Percentiles rank a stretch among this genome's conserved stretches.
Evolutionary conservation across 92 coral and sea anemone species (phyloP).

Genomic region (Epizoanthus fatuus): DNA sequence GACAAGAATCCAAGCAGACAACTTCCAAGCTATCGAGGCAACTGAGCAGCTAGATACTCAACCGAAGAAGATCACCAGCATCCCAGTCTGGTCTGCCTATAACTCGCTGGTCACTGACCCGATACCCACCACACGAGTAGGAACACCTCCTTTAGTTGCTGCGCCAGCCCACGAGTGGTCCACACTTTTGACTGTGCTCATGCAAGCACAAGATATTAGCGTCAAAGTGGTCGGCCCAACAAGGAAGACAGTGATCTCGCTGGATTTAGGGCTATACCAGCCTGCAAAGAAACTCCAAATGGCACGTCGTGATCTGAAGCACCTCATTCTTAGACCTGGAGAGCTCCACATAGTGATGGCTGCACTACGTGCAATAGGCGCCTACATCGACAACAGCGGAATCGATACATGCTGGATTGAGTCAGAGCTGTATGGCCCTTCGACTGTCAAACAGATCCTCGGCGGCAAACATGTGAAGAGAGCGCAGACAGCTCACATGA

Average conservation of each 20-base stretch:
- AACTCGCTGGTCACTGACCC: constrained; percentile 53
- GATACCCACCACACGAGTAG: constrained; percentile 47
- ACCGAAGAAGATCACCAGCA: neutral
- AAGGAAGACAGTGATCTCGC: constrained; percentile 56
- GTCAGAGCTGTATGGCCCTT: constrained; percentile 53
- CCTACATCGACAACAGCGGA: constrained; percentile 54
- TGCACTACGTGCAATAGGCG: constrained; percentile 42
- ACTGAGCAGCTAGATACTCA: constrained; percentile 10
- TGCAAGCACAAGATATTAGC: constrained; percentile 48
- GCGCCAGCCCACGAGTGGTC: constrained; percentile 66
- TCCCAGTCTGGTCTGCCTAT: constrained; percentile 72
- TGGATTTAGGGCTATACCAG: constrained; percentile 52
- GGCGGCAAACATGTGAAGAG: constrained; percentile 39
- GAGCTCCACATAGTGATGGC: constrained; percentile 64
- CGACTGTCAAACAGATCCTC: constrained; percentile 52
- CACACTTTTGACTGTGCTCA: constrained; percentile 57
- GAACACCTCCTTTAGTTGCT: constrained; percentile 59
- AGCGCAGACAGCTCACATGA: constrained; percentile 19
- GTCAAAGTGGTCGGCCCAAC: constrained; percentile 36
- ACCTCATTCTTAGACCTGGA: constrained; percentile 57
- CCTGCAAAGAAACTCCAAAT: constrained; percentile 59
- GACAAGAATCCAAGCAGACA: constrained; percentile 34
- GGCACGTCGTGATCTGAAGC: constrained; percentile 45
- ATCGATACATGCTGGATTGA: constrained; percentile 55
- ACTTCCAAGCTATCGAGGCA: constrained; percentile 23